Evolutionary conservation across 2,888 invertebrate genomes (phyloP), one percentile per base, ranked within the genome.

Genomic region (Hoplodrina ambigua): DNA sequence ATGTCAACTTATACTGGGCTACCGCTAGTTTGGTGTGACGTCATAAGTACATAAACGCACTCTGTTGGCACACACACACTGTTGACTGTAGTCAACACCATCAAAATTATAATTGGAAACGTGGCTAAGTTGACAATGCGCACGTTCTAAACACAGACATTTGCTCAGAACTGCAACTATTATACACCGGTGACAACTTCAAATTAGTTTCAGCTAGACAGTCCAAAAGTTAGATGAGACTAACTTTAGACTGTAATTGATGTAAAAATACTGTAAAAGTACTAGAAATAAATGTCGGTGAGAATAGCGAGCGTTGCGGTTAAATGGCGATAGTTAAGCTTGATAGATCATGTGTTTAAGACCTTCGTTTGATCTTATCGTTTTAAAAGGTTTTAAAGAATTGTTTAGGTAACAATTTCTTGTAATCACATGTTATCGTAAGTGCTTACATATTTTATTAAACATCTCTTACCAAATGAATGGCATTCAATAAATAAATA

Each of bases 131-230:
- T 78, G 68, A 74, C 70, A 70, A 33, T 67, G 56, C 44, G 19
- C 78, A 72, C 57, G 46, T 69, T 69, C 80, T 80, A 76, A 82
- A 74, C 75, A 80, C 66, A 65, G 62, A 58, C 74, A 77, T 82
- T 75, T 68, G 66, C 68, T 72, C 70, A 61, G 67, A 11, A 69
- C 58, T 76, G 75, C 72, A 75, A 77, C 76, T 78, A 80, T 75
- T 70, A 75, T 53, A 64, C 60, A 57, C 59, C 55, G 63, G 69
- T 79, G 82, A 78, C 82, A 85, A 86, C 72, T 86, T 81, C 69
- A 82, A 86, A 86, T 85, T 83, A 86, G 79, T 85, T 86, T 78
- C 44, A 77, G 69, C 69, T 75, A 78, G 69, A 79, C 69, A 30
- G 65, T 54, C 60, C 74, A 33, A 72, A 82, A 86, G 80, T 84